Conservation (phyloP, 1,140 invertebrate genomes). For the Aphelenchoides fujianensis region DNA sequence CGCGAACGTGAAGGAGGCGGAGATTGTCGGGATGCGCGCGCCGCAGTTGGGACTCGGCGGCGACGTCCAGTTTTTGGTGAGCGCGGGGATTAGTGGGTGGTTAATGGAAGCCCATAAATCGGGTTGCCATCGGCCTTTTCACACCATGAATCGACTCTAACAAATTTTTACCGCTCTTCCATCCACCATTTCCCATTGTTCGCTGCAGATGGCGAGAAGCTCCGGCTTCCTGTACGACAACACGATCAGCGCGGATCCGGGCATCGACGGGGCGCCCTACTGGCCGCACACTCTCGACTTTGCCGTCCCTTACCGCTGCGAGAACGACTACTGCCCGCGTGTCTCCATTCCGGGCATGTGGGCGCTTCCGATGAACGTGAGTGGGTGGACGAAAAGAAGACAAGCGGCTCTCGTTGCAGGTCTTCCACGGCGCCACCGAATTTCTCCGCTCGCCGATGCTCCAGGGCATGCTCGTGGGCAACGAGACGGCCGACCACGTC, state of each 20-base stretch:
- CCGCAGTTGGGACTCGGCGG: slow-evolving; percentile 43
- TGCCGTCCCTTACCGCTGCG: slow-evolving; percentile 35
- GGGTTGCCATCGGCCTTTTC: no score
- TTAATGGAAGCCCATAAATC: no score
- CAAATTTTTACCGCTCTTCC: no score
- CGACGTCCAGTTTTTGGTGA: slow-evolving; percentile 45
- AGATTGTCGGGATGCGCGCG: slow-evolving; percentile 50
- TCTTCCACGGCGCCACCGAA: background rate
- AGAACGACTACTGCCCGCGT: slow-evolving; percentile 37
- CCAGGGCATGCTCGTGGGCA: slow-evolving; percentile 23
- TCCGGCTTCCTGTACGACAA: slow-evolving; percentile 44
- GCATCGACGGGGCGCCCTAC: slow-evolving; percentile 26
- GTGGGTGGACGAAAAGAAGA: no score
- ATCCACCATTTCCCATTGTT: no score
- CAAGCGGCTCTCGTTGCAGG: no score
- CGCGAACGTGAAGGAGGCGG: slow-evolving; percentile 39
- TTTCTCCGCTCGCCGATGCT: slow-evolving; percentile 30
- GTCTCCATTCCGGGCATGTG: slow-evolving; percentile 32
- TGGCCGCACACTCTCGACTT: slow-evolving; percentile 55
- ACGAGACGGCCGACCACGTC: slow-evolving; percentile 29
- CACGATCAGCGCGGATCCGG: slow-evolving; percentile 29
- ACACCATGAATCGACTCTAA: no score
- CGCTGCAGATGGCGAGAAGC: slow-evolving; percentile 42
- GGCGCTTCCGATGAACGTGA: slow-evolving; percentile 35
- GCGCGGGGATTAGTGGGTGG: no score